Evolutionary conservation across 2,113 vertebrate genomes (phyloP), one percentile per base, ranked within the genome.

Genomic region (Excalfactoria chinensis): DNA sequence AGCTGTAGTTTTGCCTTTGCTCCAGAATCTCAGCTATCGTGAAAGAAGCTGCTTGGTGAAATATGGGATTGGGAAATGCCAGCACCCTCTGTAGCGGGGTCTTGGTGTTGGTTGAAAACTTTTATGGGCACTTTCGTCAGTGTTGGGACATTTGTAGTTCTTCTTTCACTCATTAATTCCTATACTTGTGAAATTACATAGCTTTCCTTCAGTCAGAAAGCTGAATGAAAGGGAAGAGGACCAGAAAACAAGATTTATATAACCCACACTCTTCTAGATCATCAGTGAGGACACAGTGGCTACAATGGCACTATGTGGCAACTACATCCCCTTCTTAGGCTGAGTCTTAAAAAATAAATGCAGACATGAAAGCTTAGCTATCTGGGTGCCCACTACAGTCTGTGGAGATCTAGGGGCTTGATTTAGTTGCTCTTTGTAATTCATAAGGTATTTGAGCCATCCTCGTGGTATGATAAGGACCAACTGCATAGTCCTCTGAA

Each of bases 371-470:
- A 59, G 51, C 48, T 82, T 64, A 81, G 40, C 63, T 62, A 32
- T 21, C 44, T 69, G 71, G 78, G 48, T 89, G 53, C 62, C 48
- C 59, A 6, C 35, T 58, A 3, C 2, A 87, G n/a, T 68, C 67
- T 75, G 30, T 30, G 37, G 43, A 85, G 34, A 88, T 67, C 5
- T 41, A 67, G 68, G 68, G 70, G 56, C 79, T 85, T 89, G 63
- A 93, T 93, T 95, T 93, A 89, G 71, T 58, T 93, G 55, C 28
- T 32, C 59, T 93, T 85, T 91, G 78, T 93, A 91, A 95, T 85
- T 89, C 55, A 14, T 59, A 30, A 91, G 21, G 28, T 76, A 87
- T 95, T 93, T 95, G 71, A 95, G 75, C 59, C 34, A 83, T 91
- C 44, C 59, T 76, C 2, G 1, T 26, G 44, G 63, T 82, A 84